Conservation (phyloP, 2,797 vertebrate genomes). For the Sebastes trivittatus region DNA sequence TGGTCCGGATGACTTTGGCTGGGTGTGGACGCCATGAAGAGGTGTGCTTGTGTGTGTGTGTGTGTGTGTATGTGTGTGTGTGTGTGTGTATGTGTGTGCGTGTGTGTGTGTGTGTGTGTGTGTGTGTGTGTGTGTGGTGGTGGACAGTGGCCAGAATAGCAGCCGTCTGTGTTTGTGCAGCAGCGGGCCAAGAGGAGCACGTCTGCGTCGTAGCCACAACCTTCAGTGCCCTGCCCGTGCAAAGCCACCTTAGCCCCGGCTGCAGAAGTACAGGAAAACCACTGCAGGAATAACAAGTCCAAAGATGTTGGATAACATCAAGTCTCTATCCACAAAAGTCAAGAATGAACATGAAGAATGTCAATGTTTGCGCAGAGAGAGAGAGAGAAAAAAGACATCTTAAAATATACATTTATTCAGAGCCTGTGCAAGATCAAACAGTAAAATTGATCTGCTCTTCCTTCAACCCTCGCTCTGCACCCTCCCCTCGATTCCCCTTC, state of each 20-base stretch:
- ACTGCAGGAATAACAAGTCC: slow-evolving; percentile 73
- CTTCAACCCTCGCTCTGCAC: slow-evolving; percentile 70
- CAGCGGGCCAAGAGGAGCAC: slow-evolving; percentile 21
- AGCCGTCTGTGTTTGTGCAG: slow-evolving; percentile 44
- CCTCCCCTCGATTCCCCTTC: slow-evolving; percentile 59
- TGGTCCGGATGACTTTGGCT: slow-evolving; percentile 35
- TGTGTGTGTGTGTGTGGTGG: slow-evolving; percentile 5
- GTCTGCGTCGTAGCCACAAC: slow-evolving; percentile 38
- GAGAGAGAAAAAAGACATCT: slow-evolving; percentile 46
- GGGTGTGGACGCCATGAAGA: slow-evolving; percentile 16
- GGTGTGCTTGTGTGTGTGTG: slow-evolving; percentile 3
- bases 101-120: slow-evolving; percentile 8
- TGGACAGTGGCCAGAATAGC: slow-evolving; percentile 36
- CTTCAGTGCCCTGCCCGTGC: slow-evolving; percentile 33
- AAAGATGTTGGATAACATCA: slow-evolving; percentile 72
- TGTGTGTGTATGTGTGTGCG: slow-evolving; percentile 1
- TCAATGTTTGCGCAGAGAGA: slow-evolving; percentile 79
- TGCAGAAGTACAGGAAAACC: slow-evolving; percentile 61
- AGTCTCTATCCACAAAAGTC: slow-evolving; percentile 76
- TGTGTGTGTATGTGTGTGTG: background rate
- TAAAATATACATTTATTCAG: slow-evolving; percentile 86
- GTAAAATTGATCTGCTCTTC: slow-evolving; percentile 83
- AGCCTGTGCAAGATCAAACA: slow-evolving; percentile 81
- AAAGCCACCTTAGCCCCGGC: slow-evolving; percentile 39
- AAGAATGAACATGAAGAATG: slow-evolving; percentile 81